A percentile compares a stretch with the other conserved stretches of the same genome.
Evolutionary conservation across 2,797 vertebrate genomes (phyloP).

Genomic region (Mus spretus): DNA sequence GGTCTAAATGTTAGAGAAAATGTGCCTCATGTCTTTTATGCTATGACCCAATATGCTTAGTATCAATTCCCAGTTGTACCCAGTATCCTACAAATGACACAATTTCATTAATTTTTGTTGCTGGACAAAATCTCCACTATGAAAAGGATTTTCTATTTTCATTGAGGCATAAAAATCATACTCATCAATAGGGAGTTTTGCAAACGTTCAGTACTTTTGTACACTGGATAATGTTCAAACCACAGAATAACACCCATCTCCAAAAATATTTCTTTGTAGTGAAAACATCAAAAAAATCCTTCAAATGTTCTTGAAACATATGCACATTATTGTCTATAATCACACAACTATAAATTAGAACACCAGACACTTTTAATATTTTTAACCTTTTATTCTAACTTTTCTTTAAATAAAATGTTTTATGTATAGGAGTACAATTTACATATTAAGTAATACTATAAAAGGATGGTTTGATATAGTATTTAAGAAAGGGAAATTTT

Average conservation of each 20-base stretch:
- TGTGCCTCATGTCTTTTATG: not conserved
- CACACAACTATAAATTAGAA: not conserved
- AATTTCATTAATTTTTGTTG: not conserved
- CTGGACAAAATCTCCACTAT: not conserved
- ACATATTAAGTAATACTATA: too few relatives aligned
- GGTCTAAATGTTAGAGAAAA: not conserved
- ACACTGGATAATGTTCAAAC: not conserved
- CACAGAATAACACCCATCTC: not conserved
- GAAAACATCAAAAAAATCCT: not conserved
- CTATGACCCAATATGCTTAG: too few relatives aligned
- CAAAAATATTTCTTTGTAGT: not conserved
- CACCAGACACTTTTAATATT: not conserved
- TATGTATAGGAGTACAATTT: too few relatives aligned
- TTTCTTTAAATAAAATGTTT: not conserved
- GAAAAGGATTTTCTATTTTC: not conserved
- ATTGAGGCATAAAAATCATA: not conserved
- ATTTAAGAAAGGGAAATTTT: too few relatives aligned
- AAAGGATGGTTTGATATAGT: too few relatives aligned
- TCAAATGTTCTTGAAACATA: not conserved
- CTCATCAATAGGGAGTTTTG: not conserved
- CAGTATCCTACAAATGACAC: not conserved
- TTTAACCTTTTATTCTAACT: not conserved
- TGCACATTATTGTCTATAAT: not conserved
- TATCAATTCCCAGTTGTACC: not conserved
- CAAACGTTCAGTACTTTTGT: not conserved